A percentile compares a stretch with the other conserved stretches of the same genome.
phyloP scores from a whole-genome alignment of 2,797 vertebrate species.

The Crocodylus rhombifer region DNA sequence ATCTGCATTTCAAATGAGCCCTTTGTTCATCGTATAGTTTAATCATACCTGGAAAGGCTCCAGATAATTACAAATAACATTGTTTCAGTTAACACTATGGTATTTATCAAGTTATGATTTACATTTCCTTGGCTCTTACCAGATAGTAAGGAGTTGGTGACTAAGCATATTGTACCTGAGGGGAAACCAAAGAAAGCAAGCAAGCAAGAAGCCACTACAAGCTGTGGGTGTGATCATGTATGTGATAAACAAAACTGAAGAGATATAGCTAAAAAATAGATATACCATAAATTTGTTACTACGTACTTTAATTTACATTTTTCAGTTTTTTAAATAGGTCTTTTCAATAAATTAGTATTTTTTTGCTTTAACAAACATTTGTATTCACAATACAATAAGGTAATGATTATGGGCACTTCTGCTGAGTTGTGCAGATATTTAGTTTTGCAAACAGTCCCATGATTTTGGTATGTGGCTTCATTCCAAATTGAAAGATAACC shows the following conservation, averaged over 20 bases:
- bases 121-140: constrained; percentile 18
- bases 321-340: not conserved
- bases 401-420: not conserved
- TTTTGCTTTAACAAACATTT: not conserved
- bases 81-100: constrained; percentile 33
- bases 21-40: constrained; percentile 51
- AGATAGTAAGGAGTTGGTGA: not conserved
- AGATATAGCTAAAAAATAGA: not conserved
- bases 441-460: not conserved
- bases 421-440: not conserved
- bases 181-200: not conserved
- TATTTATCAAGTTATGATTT: constrained; percentile 28
- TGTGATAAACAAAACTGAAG: not conserved
- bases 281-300: fast-evolving
- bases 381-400: fast-evolving
- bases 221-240: not conserved
- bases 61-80: constrained; percentile 31
- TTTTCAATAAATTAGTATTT: not conserved
- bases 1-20: constrained; percentile 72
- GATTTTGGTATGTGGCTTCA: not conserved
- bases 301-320: not conserved
- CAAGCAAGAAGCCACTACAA: not conserved
- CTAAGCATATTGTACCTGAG: constrained; percentile 14
- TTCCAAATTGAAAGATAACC: not conserved
- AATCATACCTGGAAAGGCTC: constrained; percentile 45